These are phyloP conservation scores for Parazoanthus swiftii DNA, from an alignment of 92 coral and sea anemone species.

Conservation along the genomic window DNA sequence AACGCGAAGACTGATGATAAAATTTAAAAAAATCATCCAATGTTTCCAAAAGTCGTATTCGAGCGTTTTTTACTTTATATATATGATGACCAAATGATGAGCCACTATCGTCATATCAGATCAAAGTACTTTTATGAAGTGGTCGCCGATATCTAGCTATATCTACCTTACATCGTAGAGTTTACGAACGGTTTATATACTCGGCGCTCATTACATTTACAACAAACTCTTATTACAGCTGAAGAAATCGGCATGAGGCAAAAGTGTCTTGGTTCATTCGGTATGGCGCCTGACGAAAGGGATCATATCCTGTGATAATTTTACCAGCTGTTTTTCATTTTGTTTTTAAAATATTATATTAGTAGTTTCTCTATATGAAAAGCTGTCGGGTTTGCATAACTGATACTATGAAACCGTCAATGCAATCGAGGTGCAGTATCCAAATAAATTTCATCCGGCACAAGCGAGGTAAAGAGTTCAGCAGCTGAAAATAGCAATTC, in stretches of 20 bases:
- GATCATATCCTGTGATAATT: not conserved
- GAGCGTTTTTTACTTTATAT: no score
- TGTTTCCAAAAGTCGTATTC: not conserved
- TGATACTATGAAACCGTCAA: not conserved
- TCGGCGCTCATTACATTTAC: not conserved
- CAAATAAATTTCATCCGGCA: not conserved
- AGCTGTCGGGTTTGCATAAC: not conserved
- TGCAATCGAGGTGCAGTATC: not conserved
- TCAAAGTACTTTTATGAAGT: not conserved
- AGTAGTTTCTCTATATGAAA: no score
- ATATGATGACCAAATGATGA: not conserved
- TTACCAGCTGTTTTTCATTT: conserved; percentile 5
- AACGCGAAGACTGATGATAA: no score
- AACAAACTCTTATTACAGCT: no score
- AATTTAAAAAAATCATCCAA: no score
- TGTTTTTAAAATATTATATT: not conserved
- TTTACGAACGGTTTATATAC: not conserved
- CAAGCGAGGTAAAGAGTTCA: not conserved
- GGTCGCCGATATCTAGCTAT: no score
- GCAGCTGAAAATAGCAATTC: not conserved
- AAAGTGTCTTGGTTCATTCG: not conserved
- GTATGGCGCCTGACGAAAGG: not conserved
- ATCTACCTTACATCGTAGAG: not conserved
- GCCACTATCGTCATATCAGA: not conserved
- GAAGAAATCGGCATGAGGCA: no score